phyloP scores from a whole-genome alignment of 2,113 vertebrate genomes.

The Nibea coibor region DNA sequence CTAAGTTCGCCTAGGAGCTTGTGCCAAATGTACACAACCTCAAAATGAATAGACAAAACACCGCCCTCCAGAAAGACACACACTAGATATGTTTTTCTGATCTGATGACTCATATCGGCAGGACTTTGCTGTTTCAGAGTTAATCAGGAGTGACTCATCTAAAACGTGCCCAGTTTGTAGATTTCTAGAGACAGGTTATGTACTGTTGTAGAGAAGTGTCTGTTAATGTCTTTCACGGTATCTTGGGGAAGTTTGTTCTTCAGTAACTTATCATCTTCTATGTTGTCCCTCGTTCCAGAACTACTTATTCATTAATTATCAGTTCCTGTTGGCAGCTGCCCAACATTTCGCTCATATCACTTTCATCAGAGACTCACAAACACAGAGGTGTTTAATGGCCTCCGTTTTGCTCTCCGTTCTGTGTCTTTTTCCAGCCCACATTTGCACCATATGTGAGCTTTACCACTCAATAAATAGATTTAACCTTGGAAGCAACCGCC shows the following conservation, averaged over 20 bases:
- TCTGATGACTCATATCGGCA: not conserved
- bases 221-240: no score
- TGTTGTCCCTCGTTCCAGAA: not conserved
- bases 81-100: no score
- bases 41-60: not conserved
- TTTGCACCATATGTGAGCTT: conserved; percentile 48
- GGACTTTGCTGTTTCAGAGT: not conserved
- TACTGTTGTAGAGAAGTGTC: not conserved
- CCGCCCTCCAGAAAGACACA: not conserved
- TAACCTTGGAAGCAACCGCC: conserved; percentile 39
- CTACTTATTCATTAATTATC: not conserved
- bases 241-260: conserved; percentile 2
- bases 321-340: not conserved
- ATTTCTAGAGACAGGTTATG: not conserved
- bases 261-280: not conserved
- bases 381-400: conserved; percentile 32
- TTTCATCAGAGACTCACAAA: not conserved
- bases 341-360: not conserved
- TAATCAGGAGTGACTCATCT: not conserved
- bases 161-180: not conserved
- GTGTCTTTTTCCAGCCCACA: conserved; percentile 18
- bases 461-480: conserved; percentile 34
- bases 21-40: no score
- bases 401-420: conserved; percentile 1
- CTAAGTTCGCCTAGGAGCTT: no score